A percentile compares a stretch with the other conserved stretches of the same genome.
Conservation (phyloP, 2,113 vertebrate genomes). For the Aix galericulata region DNA sequence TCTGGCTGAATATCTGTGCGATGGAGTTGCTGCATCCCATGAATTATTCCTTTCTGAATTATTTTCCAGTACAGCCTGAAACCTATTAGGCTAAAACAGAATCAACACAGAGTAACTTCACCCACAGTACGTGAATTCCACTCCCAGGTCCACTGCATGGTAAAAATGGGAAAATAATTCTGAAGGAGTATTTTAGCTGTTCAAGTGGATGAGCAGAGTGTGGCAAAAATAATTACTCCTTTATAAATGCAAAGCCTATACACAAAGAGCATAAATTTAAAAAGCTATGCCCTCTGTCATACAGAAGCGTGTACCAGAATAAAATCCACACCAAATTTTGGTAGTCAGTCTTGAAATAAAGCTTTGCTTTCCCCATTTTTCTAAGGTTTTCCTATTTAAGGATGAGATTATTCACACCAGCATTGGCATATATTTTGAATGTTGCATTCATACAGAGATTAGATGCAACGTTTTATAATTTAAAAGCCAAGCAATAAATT, state of each 20-base stretch:
- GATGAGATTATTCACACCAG: background rate
- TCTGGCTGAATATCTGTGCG: background rate
- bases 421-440: background rate
- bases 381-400: background rate
- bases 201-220: background rate
- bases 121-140: background rate
- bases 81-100: background rate
- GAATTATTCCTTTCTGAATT: background rate
- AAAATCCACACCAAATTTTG: background rate
- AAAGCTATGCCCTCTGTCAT: background rate
- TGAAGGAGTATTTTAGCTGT: background rate
- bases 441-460: background rate
- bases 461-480: background rate
- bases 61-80: background rate
- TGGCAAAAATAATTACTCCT: background rate
- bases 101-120: background rate
- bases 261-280: background rate
- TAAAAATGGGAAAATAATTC: background rate
- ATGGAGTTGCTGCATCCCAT: background rate
- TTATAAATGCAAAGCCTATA: background rate
- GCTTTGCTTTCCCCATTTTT: background rate
- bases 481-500: background rate
- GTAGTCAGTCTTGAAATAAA: background rate
- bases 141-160: accelerated
- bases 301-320: background rate